These are phyloP conservation scores for Mesodorylaimus sp. DNA, from an alignment of 2,888 invertebrate species.

Conservation along the genomic window DNA sequence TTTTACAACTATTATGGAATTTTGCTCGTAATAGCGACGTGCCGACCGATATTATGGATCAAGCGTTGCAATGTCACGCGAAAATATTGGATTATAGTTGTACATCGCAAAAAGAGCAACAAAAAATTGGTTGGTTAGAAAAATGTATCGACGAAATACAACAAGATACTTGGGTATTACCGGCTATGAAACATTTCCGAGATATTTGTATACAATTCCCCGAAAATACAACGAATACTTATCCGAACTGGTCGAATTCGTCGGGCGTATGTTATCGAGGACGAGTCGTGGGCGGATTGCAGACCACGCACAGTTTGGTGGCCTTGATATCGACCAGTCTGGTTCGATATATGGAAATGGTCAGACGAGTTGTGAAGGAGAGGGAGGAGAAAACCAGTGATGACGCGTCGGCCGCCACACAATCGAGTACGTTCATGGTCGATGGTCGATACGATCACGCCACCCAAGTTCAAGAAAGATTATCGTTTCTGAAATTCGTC, in stretches of 20 bases:
- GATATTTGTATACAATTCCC: conserved; percentile 79
- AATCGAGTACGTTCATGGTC: not conserved
- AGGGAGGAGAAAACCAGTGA: not conserved
- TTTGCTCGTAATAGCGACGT: conserved; percentile 87
- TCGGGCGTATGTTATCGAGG: too few species aligned
- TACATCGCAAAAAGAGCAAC: conserved; percentile 62
- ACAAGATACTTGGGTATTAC: conserved; percentile 63
- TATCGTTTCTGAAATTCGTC: conserved; percentile 19
- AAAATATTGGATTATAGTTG: conserved; percentile 91
- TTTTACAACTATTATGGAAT: conserved; percentile 83
- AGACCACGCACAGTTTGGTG: conserved; percentile 74
- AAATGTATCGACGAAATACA: conserved; percentile 82
- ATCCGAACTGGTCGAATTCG: too few species aligned
- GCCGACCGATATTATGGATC: conserved; percentile 89
- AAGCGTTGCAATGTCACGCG: conserved; percentile 77
- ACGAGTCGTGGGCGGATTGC: conserved; percentile 69
- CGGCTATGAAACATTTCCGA: conserved; percentile 78
- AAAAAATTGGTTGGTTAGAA: conserved; percentile 83
- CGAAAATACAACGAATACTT: conserved; percentile 32
- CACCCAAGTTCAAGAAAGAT: conserved; percentile 73
- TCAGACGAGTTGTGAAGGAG: not conserved
- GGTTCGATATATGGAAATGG: conserved; percentile 29
- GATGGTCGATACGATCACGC: conserved; percentile 78
- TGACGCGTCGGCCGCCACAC: not conserved
- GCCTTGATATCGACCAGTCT: conserved; percentile 81